Conservation (phyloP, 2,888 invertebrate species). For the Siphonodentalium dalli region DNA sequence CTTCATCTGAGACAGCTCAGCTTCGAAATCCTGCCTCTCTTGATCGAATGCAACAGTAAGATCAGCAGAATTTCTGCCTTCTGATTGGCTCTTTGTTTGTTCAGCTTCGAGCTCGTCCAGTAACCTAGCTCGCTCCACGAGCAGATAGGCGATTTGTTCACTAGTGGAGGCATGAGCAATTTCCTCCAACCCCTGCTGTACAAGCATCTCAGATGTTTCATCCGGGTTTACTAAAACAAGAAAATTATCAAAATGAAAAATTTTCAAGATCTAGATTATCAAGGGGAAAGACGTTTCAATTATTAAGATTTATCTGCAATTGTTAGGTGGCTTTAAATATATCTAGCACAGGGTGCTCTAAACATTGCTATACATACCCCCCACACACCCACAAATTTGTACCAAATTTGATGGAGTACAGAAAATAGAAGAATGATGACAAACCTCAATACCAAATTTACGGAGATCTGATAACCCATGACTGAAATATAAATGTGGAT, state of each 20-base stretch:
- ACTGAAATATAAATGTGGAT: no score
- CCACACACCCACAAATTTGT: no score
- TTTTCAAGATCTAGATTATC: background rate
- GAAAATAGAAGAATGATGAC: no score
- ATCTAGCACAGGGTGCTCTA: no score
- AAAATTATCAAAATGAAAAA: background rate
- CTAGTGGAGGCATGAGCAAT: constrained; percentile 63
- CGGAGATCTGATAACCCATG: no score
- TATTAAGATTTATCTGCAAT: no score
- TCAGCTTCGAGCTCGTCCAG: constrained; percentile 66
- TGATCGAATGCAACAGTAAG: constrained; percentile 59
- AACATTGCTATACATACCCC: no score
- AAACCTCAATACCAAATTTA: no score
- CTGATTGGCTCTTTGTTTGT: constrained; percentile 31
- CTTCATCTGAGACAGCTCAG: constrained; percentile 64
- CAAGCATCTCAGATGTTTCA: constrained; percentile 62
- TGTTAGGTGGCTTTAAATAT: no score
- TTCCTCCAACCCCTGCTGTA: constrained; percentile 65
- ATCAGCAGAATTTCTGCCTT: constrained; percentile 38
- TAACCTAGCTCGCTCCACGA: constrained; percentile 66
- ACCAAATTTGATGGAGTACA: no score
- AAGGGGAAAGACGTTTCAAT: no score
- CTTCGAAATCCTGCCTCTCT: constrained; percentile 62
- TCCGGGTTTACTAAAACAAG: constrained; percentile 35
- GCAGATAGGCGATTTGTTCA: constrained; percentile 67